Percentiles rank a stretch among this genome's conserved stretches.
Evolutionary conservation across 2,113 vertebrate genomes (phyloP).

Genomic region (Jacana jacana): DNA sequence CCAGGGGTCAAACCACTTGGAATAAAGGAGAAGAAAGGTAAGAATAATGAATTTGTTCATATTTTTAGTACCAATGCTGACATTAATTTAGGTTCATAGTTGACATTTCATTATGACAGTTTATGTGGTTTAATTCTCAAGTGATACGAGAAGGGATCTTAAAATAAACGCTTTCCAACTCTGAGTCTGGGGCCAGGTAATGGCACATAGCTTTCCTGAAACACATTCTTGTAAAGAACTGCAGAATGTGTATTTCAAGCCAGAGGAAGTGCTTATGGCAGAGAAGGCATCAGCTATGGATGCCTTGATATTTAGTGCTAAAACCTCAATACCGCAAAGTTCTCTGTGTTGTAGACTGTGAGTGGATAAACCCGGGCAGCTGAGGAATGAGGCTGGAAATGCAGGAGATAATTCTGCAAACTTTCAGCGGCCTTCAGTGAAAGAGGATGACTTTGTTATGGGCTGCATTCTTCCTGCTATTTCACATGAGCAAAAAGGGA

Average conservation of each 20-base stretch:
- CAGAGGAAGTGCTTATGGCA: background rate
- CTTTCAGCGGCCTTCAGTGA: background rate
- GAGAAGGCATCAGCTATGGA: background rate
- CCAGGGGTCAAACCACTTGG: background rate
- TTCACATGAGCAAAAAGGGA: background rate
- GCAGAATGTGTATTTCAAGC: background rate
- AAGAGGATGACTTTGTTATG: background rate
- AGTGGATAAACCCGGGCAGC: background rate
- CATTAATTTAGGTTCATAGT: background rate
- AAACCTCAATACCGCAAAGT: background rate
- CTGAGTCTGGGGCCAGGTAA: background rate
- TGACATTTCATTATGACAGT: background rate
- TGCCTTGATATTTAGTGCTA: background rate
- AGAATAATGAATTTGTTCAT: background rate
- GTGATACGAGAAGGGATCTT: background rate
- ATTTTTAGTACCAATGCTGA: background rate
- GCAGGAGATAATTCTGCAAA: background rate
- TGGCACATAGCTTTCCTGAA: background rate
- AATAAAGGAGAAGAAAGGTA: background rate
- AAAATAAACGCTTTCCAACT: background rate
- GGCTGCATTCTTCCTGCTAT: background rate
- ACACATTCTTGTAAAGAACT: accelerated
- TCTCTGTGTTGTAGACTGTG: background rate
- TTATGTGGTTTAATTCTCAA: background rate
- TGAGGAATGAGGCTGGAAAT: background rate